Evolutionary conservation across 2,888 invertebrate genomes (phyloP), one percentile per base, ranked within the genome.

Genomic region (Polyommatus iphigenia): DNA sequence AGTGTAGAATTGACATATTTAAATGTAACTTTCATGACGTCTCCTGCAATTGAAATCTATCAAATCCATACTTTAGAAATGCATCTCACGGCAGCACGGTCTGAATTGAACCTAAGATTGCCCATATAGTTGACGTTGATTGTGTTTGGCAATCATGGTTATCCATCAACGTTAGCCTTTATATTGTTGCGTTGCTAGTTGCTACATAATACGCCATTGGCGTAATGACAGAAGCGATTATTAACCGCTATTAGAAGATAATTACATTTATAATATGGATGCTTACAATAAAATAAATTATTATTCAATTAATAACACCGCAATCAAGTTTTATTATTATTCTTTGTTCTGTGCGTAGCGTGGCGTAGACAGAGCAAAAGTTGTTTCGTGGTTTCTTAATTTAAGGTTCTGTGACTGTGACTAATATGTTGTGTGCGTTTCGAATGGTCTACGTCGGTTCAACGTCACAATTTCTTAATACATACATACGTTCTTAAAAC

Each of bases 201-300:
- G 46, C 46, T 46, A 46, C 10, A 46, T 57, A 57, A 57, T n/a
- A 7, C 59, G 59, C 59, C 20, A 59, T 29, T 62, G 62, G 62
- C 29, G 67, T 67, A 67, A 67, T 29, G 67, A 67, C 67, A 67
- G 67, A 67, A 32, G 67, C 67, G 29, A 29, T 67, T 67, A 29
- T 67, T 29, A 29, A 67, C 15, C 29, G 29, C 67, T 29, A 67
- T 67, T 67, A 67, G 6, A 67, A 29, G 67, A 18, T 67, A 67
- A 32, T 18, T 67, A 18, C 29, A 67, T 29, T 67, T 29, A 67
- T 67, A 29, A 15, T 32, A 67, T 67, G 32, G 67, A 67, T 32
- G 67, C 32, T 67, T 67, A 67, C 67, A 67, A 67, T 67, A 67
- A 67, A 67, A 67, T 67, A 15, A 32, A 29, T 67, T 15, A 29